Evolutionary conservation across 2,797 vertebrate genomes (phyloP).

Genomic region (Ataeniobius toweri): DNA sequence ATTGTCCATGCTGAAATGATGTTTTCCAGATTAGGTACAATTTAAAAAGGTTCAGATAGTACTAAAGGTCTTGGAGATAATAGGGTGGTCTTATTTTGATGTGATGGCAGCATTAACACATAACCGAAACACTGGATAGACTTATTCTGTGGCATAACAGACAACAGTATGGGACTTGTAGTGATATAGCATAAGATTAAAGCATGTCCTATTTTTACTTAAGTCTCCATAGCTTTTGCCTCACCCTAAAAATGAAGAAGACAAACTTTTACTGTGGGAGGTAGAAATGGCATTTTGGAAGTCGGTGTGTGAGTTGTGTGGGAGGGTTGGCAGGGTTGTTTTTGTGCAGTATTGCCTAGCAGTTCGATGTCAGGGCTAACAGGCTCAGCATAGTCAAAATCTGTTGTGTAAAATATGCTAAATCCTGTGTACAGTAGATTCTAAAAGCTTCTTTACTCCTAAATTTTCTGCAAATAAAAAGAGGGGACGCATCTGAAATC

Average conservation of each 20-base stretch:
- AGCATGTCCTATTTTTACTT: constrained; percentile 1
- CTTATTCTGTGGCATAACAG: neutral
- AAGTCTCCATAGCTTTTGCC: constrained; percentile 26
- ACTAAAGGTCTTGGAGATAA: neutral
- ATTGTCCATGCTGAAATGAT: neutral
- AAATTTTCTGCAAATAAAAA: neutral
- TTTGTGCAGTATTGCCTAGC: constrained; percentile 34
- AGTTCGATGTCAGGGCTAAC: constrained; percentile 43
- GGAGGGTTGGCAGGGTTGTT: constrained; percentile 42
- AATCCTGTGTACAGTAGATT: constrained; percentile 36
- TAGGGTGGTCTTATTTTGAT: neutral
- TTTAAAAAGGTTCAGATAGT: neutral
- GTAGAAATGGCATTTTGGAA: constrained; percentile 37
- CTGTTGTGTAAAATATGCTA: constrained; percentile 51
- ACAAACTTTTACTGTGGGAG: constrained; percentile 49
- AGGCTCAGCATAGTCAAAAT: constrained; percentile 40
- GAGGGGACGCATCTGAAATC: no score
- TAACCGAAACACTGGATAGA: neutral
- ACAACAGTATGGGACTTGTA: neutral
- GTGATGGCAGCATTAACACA: neutral
- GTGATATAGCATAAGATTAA: neutral
- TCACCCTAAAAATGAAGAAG: constrained; percentile 25
- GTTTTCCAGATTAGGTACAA: neutral
- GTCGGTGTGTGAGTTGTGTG: constrained; percentile 32
- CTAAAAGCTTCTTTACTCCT: constrained; percentile 40